Base-by-base conservation (phyloP, 2,888 invertebrate genomes). In the Margaritifera margaritifera region DNA sequence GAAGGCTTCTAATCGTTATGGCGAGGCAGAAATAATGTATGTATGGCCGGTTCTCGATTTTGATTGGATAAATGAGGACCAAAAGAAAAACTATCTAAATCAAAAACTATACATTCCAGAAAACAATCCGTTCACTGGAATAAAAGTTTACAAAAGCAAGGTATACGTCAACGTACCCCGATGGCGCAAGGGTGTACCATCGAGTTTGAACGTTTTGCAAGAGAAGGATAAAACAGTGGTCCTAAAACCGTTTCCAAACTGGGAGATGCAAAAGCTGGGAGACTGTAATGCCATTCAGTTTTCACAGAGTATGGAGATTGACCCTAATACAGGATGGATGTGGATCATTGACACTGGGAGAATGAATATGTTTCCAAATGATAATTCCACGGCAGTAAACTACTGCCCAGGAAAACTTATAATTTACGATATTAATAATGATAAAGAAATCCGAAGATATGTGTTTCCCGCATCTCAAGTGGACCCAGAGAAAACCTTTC, bases 281-380 rank as follows among this genome's bases (percentile, higher is more conserved):
- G 64, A 75, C 64, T 81, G 80, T 54, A 51, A 71, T 22, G 72
- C 73, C 8, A 56, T 81, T 24, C 80, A 81, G 65, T 73, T 64
- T 57, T 73, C 75, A 54, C 75, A 76, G 69, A 73, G 74, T 53
- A 80, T 81, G 77, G 77, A 79, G 61, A 68, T 81, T 20, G 81
- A 79, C 64, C 80, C 80, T 20, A 74, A 72, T 62, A 77, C 76
- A 5, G 77, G 77, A 2, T 65, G 64, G 42, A 76, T 81, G 77
- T 81, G 79, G 74, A 76, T 80, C 25, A 71, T 79, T n/a, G 81
- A 81, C 62, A 72, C 65, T 11, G 81, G 81, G 19, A 50, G 61
- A 19, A 61, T 61, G 2, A 55, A 69, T 27, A 71, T 69, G 22
- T 64, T 76, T 42, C 27, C 60, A 18, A 20, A 18, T 2, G 18